phyloP scores from a whole-genome alignment of 2,113 vertebrate genomes.

The Eonycteris spelaea region DNA sequence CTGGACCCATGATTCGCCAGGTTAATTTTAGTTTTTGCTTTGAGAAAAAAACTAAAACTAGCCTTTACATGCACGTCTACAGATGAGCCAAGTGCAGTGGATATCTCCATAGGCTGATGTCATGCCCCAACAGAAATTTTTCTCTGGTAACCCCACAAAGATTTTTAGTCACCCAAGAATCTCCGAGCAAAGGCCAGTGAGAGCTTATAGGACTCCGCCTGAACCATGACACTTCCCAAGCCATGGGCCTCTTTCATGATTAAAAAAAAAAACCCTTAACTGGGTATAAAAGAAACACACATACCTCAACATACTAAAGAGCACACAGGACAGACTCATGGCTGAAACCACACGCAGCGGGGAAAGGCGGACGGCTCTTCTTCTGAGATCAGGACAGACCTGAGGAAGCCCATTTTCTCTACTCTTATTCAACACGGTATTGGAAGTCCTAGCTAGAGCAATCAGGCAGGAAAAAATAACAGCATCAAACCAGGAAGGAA shows the following conservation, averaged over 20 bases:
- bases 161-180: no score
- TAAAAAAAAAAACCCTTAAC: neutral
- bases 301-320: neutral
- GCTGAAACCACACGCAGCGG: rapidly evolving
- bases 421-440: rapidly evolving
- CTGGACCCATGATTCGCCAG: neutral
- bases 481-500: neutral
- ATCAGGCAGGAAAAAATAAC: neutral
- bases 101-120: no score
- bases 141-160: no score
- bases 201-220: rapidly evolving
- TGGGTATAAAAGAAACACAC: neutral
- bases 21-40: neutral
- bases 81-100: neutral
- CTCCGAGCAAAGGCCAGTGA: neutral
- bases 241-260: neutral
- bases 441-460: no score
- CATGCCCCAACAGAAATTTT: neutral
- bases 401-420: rapidly evolving
- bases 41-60: neutral
- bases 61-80: neutral
- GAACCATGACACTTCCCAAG: neutral
- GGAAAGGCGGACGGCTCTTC: neutral
- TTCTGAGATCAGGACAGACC: neutral
- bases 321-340: neutral